Conservation (phyloP, 2,888 invertebrate species). For the Diloba caeruleocephala region DNA sequence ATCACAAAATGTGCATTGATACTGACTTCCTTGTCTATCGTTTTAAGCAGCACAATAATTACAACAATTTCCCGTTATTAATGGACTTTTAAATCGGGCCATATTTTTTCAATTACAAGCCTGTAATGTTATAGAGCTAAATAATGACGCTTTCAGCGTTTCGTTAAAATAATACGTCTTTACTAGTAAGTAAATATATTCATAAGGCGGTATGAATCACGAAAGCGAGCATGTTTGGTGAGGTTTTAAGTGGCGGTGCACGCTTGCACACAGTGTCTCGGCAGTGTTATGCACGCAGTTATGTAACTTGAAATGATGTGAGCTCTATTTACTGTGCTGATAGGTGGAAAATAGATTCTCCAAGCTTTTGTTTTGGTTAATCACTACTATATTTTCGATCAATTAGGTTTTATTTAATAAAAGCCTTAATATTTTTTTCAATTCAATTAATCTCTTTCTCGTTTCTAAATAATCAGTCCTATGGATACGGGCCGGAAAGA, state of each 20-base stretch:
- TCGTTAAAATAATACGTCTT: conserved; percentile 65
- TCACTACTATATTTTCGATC: too few species aligned
- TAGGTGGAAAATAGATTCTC: conserved; percentile 4
- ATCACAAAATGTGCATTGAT: conserved; percentile 37
- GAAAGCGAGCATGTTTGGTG: conserved; percentile 58
- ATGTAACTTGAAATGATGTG: conserved; percentile 1
- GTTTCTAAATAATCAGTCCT: too few species aligned
- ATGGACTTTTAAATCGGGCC: conserved; percentile 32
- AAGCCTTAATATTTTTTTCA: too few species aligned
- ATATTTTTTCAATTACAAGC: conserved; percentile 50
- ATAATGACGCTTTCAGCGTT: conserved; percentile 50
- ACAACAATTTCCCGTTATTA: conserved; percentile 38
- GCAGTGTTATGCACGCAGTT: conserved; percentile 10
- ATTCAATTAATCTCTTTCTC: too few species aligned
- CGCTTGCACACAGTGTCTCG: conserved; percentile 31
- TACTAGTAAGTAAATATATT: conserved; percentile 63
- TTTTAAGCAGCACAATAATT: conserved; percentile 28
- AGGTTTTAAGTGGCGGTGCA: conserved; percentile 37
- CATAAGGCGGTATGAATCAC: conserved; percentile 60
- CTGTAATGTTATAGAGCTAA: conserved; percentile 36
- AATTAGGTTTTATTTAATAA: too few species aligned
- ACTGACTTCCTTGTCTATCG: conserved; percentile 27
- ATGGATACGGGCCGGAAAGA: too few species aligned
- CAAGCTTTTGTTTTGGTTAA: neutral
- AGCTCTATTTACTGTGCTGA: neutral